Evolutionary conservation across 2,888 invertebrate genomes (phyloP), one percentile per base, ranked within the genome.

Genomic region (Acheta domesticus): DNA sequence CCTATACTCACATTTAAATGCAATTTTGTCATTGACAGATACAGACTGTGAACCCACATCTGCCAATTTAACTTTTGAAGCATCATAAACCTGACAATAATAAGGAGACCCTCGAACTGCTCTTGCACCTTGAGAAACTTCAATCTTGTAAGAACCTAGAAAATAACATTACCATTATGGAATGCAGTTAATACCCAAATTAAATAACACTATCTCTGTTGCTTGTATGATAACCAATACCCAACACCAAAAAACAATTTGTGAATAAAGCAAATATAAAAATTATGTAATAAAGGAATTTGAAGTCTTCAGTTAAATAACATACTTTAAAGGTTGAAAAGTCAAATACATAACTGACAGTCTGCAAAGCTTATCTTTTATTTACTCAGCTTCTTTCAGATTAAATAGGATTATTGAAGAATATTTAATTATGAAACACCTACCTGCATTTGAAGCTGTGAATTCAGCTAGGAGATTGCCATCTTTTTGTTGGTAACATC

Each of bases 401-500:
- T 36, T 36, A 36, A 36, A 36, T 36, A 8, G 8, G 36, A 36
- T 36, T 36, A 36, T 36, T 36, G 36, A 36, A 36, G 8, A 36
- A 36, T 36, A 36, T 36, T 36, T 36, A 36, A 8, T 36, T 36
- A 36, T 36, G 36, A 36, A 36, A 36, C 8, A 36, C 86, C 86
- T 84, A 93, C 93, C 89, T 48, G 94, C 91, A 84, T 93, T 93
- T 80, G 93, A 92, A 49, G 95, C 93, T 20, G 93, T 94, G 87
- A 95, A 99, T 87, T 99, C 99, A 0, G 98, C 98, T 86, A 97
- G 93, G 80, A 98, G 89, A 85, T 97, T 93, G 2, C 98, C 98
- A 81, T 98, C 97, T 85, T 98, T 96, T 81, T 98, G 98, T 86
- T 97, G 97, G 86, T 97, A 97, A 85, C 99, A 98, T 80, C 97